Evolutionary conservation across 2,888 invertebrate species (phyloP).

Genomic region (Dasypolia templi): DNA sequence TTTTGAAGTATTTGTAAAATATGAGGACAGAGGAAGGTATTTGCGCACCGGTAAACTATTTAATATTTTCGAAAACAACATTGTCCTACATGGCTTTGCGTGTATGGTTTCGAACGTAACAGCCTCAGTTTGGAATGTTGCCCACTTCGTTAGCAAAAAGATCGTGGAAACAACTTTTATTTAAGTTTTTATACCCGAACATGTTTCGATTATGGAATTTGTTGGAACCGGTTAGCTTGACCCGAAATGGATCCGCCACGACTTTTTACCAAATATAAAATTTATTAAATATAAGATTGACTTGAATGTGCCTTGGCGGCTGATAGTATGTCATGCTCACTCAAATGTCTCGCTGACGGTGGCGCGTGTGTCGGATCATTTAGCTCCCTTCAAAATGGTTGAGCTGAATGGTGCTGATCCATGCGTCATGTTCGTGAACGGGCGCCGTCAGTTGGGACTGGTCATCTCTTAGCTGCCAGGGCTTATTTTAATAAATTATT

Average conservation of each 20-base stretch:
- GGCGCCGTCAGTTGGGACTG: too few relatives aligned
- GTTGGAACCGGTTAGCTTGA: constrained; percentile 10
- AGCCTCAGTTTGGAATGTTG: constrained; percentile 44
- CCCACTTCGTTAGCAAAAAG: constrained; percentile 56
- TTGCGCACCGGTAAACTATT: neutral
- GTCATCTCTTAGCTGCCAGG: too few relatives aligned
- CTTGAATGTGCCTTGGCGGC: too few relatives aligned
- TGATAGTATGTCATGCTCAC: too few relatives aligned
- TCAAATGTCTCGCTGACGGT: too few relatives aligned
- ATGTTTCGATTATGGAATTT: constrained; percentile 32
- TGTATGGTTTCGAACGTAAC: constrained; percentile 38
- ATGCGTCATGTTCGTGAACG: too few relatives aligned
- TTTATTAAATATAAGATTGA: too few relatives aligned
- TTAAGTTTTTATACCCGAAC: constrained; percentile 38
- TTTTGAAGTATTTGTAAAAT: neutral
- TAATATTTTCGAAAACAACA: constrained; percentile 32
- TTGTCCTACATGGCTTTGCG: constrained; percentile 48
- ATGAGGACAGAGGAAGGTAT: neutral
- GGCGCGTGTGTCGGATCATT: too few relatives aligned
- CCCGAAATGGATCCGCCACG: constrained; percentile 4
- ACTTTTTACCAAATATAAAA: neutral
- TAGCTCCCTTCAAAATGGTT: too few relatives aligned
- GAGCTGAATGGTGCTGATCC: too few relatives aligned
- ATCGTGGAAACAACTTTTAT: constrained; percentile 54
- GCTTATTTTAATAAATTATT: too few relatives aligned